Conservation (phyloP, 2,113 vertebrate species). For the Cololabis saira region DNA sequence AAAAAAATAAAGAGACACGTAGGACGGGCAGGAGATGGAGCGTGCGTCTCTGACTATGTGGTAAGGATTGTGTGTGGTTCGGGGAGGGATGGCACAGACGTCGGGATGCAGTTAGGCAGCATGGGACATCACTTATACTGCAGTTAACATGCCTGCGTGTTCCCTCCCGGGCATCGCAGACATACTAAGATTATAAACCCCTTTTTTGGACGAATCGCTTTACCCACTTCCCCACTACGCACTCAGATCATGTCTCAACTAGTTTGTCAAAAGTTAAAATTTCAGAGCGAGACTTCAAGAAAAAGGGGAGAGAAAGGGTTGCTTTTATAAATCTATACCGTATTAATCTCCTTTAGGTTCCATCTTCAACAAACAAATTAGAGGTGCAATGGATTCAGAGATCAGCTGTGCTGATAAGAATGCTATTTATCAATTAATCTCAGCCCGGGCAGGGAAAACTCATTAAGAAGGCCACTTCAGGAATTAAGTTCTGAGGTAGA, state of each 20-base stretch:
- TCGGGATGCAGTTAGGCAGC: conserved; percentile 2
- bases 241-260: neutral
- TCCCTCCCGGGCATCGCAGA: neutral
- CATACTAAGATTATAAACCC: neutral
- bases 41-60: neutral
- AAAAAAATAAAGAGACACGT: neutral
- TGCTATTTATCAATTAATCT: conserved; percentile 81
- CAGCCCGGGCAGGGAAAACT: conserved; percentile 75
- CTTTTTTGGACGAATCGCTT: neutral
- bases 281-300: conserved; percentile 17
- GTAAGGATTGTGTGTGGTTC: neutral
- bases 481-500: conserved; percentile 72
- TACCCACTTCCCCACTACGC: neutral
- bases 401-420: conserved; percentile 70
- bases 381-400: conserved; percentile 78
- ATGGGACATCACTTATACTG: neutral
- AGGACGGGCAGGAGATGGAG: conserved; percentile 20
- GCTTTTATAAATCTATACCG: conserved; percentile 67
- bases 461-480: conserved; percentile 76
- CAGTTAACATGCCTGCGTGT: neutral
- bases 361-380: conserved; percentile 84
- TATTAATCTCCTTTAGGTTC: conserved; percentile 81
- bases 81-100: conserved; percentile 7
- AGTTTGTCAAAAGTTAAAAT: conserved; percentile 4
- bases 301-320: neutral